Evolutionary conservation across 1,140 invertebrate species (phyloP).

Genomic region (Cydia amplana): DNA sequence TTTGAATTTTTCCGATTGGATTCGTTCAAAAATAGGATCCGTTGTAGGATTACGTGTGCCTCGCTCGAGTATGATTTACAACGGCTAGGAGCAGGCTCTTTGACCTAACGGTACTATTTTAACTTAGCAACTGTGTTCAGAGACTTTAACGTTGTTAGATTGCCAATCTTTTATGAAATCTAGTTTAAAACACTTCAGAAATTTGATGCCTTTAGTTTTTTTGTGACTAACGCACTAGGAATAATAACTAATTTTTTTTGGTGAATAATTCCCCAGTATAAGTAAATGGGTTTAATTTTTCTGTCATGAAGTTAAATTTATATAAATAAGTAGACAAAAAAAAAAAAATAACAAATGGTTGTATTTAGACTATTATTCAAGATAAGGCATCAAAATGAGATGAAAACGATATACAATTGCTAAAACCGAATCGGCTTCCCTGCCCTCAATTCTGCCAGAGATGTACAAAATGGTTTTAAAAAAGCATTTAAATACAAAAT

Average conservation of each 20-base stretch:
- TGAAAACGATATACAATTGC: no score
- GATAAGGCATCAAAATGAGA: neutral
- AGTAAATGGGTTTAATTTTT: no score
- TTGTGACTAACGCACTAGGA: neutral
- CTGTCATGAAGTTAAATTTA: no score
- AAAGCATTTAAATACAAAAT: no score
- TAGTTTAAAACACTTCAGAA: neutral
- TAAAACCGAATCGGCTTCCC: no score
- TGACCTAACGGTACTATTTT: neutral
- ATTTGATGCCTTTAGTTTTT: no score
- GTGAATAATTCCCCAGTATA: no score
- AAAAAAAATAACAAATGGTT: no score
- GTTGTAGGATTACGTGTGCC: neutral
- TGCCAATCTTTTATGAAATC: no score
- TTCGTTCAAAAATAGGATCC: conserved; percentile 13
- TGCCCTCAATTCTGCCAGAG: neutral
- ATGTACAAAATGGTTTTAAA: no score
- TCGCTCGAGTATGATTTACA: neutral
- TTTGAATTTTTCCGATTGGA: conserved; percentile 21
- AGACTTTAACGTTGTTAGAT: neutral
- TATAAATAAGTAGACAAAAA: no score
- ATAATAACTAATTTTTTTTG: no score
- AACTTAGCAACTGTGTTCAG: neutral
- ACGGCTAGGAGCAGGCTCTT: neutral
- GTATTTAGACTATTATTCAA: neutral